phyloP scores from a whole-genome alignment of 2,888 invertebrate genomes.

The Lasioglossum oenotherae region DNA sequence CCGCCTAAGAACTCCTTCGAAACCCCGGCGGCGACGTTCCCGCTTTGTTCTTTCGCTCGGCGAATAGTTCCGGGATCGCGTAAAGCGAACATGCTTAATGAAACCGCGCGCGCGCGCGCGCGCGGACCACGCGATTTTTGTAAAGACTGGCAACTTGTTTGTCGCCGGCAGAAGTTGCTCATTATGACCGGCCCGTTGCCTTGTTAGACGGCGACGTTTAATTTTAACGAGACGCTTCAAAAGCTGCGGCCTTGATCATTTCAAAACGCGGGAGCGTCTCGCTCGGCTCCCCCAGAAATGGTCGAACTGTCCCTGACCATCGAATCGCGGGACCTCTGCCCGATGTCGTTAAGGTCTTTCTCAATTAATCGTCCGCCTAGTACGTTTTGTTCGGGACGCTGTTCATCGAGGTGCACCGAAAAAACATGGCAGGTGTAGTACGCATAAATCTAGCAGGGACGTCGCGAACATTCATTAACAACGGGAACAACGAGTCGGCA shows the following conservation, averaged over 20 bases:
- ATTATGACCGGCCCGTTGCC: constrained; percentile 20
- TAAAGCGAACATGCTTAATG: constrained; percentile 38
- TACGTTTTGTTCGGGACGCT: not conserved
- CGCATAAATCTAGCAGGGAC: not conserved
- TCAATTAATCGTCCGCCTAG: not conserved
- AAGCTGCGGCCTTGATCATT: constrained; percentile 10
- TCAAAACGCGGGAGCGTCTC: not conserved
- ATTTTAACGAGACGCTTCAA: constrained; percentile 28
- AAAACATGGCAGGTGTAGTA: not conserved
- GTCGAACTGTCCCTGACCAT: not conserved
- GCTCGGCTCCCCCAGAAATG: not conserved
- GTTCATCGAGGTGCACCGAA: not conserved
- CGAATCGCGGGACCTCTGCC: not conserved
- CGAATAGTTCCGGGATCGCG: constrained; percentile 20
- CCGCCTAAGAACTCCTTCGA: not conserved
- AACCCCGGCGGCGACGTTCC: not conserved
- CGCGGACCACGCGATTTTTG: constrained; percentile 23
- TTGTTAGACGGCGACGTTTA: constrained; percentile 29
- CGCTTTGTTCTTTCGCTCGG: constrained; percentile 24
- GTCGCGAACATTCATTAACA: not conserved
- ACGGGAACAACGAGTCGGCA: not conserved
- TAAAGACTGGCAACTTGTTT: constrained; percentile 33
- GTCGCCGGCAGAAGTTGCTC: constrained; percentile 25
- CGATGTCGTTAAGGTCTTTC: not conserved
- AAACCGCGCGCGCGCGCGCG: not conserved